Evolutionary conservation across 2,797 vertebrate genomes (phyloP), one percentile per base, ranked within the genome.

Genomic region (Sebastes kiyomatsui): DNA sequence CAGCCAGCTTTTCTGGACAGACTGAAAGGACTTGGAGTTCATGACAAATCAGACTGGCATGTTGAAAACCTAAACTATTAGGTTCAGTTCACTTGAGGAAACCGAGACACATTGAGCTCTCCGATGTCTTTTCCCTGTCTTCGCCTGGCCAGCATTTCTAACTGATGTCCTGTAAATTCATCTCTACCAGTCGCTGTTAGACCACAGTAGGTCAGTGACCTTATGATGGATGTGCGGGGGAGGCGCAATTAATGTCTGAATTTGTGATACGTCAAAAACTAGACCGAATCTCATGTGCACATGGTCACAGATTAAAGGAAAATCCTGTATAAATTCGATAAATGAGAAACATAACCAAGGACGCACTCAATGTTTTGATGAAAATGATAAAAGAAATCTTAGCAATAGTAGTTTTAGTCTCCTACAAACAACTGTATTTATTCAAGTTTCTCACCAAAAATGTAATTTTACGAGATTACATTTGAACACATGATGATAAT

Each of bases 31-130:
- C 75, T 75, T 55, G 9, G 33, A 80, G 64, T 62, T 84, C 54
- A 80, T 90, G 85, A 85, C 83, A 82, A 87, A 87, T 77, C 82
- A 66, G 65, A 73, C 59, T 67, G 83, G 81, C 78, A 69, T 87
- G 91, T 74, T 46, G 71, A 85, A 77, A 89, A 91, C 56, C 75
- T 60, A 80, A 90, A 84, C 61, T 74, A 77, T 82, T 67, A 83
- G 4, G n/a, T 56, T 79, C 18, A 54, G 42, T 32, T 84, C 1
- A 18, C 73, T 73, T 14, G 60, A 81, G 75, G 75, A 85, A 83
- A 84, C 59, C 61, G 0, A 54, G 80, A 78, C 71, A 69, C 42
- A 30, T 54, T 42, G 68, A 35, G 20, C 61, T 70, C 70, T 38
- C 22, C 5, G 1, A 69, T 67, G 72, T 67, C 8, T 30, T 66